These are phyloP conservation scores for Polydrusus pterygomalis DNA, from an alignment of 2,888 invertebrate species.

Conservation along the genomic window DNA sequence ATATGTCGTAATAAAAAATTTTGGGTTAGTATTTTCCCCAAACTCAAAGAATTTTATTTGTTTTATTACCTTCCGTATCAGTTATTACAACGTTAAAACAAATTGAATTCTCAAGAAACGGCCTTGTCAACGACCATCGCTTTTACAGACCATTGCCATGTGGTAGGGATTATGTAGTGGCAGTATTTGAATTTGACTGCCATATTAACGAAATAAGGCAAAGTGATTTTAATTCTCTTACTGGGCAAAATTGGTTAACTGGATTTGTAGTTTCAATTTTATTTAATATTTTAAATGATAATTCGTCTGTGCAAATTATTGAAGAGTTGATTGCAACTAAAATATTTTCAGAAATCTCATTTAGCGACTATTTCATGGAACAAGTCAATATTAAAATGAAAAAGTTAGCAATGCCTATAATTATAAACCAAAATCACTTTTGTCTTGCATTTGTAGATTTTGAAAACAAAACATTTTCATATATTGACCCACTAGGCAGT, in stretches of 20 bases:
- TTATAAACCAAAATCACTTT: slow-evolving; percentile 7
- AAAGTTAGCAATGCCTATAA: slow-evolving; percentile 12
- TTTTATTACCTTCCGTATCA: slow-evolving; percentile 8
- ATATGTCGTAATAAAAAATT: slow-evolving; percentile 7
- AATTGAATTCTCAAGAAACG: background rate
- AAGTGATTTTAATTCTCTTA: background rate
- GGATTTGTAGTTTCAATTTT: slow-evolving; percentile 3
- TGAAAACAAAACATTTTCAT: background rate
- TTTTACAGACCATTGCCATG: background rate
- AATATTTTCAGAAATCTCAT: slow-evolving; percentile 1
- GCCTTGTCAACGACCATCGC: background rate
- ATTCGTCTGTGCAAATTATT: background rate
- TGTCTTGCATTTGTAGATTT: background rate
- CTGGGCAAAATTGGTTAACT: background rate
- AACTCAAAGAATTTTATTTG: slow-evolving; percentile 19
- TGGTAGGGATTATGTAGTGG: slow-evolving; percentile 4
- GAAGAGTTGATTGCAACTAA: slow-evolving; percentile 11
- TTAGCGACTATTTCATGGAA: slow-evolving; percentile 5
- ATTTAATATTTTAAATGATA: slow-evolving; percentile 16
- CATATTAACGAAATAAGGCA: background rate
- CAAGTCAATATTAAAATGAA: background rate
- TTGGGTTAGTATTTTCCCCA: background rate
- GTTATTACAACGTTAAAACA: background rate
- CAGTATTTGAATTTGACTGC: background rate
- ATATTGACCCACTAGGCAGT: background rate